Base-by-base conservation (phyloP, 2,888 invertebrate species). In the Brenthis hecate region DNA sequence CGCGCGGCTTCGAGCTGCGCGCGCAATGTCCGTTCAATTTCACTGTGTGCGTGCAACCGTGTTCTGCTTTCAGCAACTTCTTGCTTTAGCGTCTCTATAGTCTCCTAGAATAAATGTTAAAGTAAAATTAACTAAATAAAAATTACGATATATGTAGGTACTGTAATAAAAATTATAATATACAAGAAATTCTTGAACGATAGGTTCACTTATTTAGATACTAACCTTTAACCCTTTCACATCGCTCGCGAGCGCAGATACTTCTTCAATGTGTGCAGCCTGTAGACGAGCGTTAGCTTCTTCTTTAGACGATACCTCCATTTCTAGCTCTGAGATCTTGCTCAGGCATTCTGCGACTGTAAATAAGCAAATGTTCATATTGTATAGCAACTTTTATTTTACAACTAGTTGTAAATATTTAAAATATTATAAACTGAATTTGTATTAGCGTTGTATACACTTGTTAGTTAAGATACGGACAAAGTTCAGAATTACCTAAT, bases 321-420 rank as follows among this genome's bases (percentile, higher is more conserved):
- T 88, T 82, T 94, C 94, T 77, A 94, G 89, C 83, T 94, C 94
- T 76, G 92, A 89, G 81, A 93, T 93, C 87, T 92, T 92, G 86
- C 88, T 87, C 83, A 94, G 82, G 85, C 93, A 94, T 85, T 93
- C 92, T 82, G 94, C 93, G 82, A 94, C 94, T 94, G 81, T 0
- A 86, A 86, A 60, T 67, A 11, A 6, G n/a, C 32, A 28, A 28
- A 55, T 32, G 1, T 53, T 53, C 6, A 19, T 53, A 53, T 8
- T 53, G 11, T 53, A 19, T 13, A 54, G 54, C 23, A 19, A 23
- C 36, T 43, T 11, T 54, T 5, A 13, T 19, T 13, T 53, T 16
- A n/a, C 28, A 14, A 56, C 32, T 32, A n/a, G n/a, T 11, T 23
- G 11, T 13, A 14, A 14, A 16, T 13, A 43, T 43, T 16, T 16